These are phyloP conservation scores for Proisotoma minuta DNA, from an alignment of 2,888 invertebrate genomes.

Conservation along the genomic window DNA sequence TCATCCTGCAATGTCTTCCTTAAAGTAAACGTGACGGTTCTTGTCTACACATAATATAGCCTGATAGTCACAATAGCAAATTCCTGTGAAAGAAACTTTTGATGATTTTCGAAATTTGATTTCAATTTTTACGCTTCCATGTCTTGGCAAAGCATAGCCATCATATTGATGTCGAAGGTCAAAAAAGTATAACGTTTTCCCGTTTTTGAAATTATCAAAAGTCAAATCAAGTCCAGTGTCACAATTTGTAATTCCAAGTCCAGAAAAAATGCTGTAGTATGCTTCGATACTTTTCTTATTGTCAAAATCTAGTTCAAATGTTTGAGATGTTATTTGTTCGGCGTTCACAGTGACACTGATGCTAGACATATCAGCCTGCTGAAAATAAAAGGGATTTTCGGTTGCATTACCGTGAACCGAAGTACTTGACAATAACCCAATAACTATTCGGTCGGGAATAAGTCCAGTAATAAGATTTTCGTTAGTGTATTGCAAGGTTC, in stretches of 20 bases:
- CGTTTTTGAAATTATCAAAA: neutral
- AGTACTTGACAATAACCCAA: neutral
- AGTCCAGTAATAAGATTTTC: constrained; percentile 9
- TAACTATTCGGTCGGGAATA: constrained; percentile 2
- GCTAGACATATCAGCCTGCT: neutral
- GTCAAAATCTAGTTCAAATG: no score
- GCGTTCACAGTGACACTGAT: no score
- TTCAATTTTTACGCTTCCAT: neutral
- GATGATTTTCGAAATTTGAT: neutral
- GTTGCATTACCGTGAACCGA: no score
- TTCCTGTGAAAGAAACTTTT: neutral
- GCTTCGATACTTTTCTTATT: no score
- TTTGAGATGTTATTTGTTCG: no score
- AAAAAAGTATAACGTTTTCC: constrained; percentile 2
- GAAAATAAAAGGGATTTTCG: neutral
- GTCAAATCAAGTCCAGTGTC: neutral
- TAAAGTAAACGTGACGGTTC: no score
- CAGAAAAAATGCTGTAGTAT: constrained; percentile 1
- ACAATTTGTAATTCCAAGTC: neutral
- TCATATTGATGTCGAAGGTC: constrained; percentile 2
- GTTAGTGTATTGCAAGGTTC: constrained; percentile 7
- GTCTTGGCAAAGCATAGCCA: neutral
- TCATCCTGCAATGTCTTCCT: no score
- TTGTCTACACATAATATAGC: no score
- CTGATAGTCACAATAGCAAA: neutral